Percentiles rank a stretch among this genome's conserved stretches.
Conservation (phyloP, 2,113 vertebrate genomes). For the Corythornis cristatus region DNA sequence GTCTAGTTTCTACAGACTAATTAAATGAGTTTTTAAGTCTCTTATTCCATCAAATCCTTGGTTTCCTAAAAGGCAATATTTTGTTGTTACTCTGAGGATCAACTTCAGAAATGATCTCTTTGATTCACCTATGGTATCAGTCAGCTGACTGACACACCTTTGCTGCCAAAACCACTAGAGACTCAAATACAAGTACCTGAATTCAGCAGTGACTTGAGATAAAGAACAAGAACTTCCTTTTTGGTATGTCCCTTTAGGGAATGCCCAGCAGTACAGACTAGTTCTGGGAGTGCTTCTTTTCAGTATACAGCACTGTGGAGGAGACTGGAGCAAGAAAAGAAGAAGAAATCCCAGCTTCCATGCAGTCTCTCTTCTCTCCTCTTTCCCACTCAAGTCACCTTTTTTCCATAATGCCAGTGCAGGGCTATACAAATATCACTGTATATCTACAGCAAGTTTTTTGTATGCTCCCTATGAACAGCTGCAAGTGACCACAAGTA, state of each 20-base stretch:
- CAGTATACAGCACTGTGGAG: not conserved
- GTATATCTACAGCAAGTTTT: not conserved
- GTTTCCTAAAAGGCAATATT: not conserved
- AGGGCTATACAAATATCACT: not conserved
- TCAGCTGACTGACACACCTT: not conserved
- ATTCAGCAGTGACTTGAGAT: not conserved
- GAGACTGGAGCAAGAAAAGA: not conserved
- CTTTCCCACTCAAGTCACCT: not conserved
- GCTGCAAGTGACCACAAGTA: not conserved
- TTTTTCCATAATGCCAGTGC: not conserved
- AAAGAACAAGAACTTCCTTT: not conserved
- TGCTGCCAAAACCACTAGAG: not conserved
- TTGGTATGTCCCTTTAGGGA: not conserved
- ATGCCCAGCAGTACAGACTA: not conserved
- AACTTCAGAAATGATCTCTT: not conserved
- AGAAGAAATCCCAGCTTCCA: not conserved
- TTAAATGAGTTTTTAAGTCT: not conserved
- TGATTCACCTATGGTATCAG: not conserved
- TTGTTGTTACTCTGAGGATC: not conserved
- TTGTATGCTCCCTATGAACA: not conserved
- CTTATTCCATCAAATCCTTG: not conserved
- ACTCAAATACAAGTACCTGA: not conserved
- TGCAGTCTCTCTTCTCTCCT: not conserved
- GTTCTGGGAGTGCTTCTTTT: not conserved
- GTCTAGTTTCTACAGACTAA: not conserved